phyloP scores from a whole-genome alignment of 2,888 invertebrate genomes.

The Torymus texanus region DNA sequence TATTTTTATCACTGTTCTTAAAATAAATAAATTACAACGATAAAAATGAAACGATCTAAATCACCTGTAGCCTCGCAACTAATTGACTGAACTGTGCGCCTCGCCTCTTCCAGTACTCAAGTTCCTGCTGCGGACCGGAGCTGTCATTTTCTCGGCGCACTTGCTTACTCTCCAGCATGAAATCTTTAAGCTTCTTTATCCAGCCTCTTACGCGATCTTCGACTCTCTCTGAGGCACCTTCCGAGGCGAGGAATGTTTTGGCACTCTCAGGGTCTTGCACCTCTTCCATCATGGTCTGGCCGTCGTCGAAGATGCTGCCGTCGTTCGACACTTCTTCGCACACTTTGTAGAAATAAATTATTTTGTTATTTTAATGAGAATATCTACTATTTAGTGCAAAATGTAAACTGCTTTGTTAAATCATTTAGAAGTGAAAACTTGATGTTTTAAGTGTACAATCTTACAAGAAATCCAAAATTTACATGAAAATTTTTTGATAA shows the following conservation, averaged over 20 bases:
- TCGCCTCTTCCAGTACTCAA: constrained; percentile 97
- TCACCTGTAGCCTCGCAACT: constrained; percentile 83
- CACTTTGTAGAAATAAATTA: constrained; percentile 74
- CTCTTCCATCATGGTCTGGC: constrained; percentile 79
- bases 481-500: not conserved
- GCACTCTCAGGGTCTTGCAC: constrained; percentile 81
- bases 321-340: constrained; percentile 91
- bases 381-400: not conserved
- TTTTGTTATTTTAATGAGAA: no score
- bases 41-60: not conserved
- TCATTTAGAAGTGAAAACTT: no score
- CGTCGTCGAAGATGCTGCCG: constrained; percentile 86
- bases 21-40: not conserved
- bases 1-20: no score
- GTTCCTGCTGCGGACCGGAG: constrained; percentile 94
- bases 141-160: constrained; percentile 93
- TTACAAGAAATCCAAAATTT: no score
- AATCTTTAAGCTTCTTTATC: constrained; percentile 87
- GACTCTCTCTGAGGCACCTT: constrained; percentile 79
- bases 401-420: no score
- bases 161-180: constrained; percentile 92
- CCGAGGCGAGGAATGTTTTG: constrained; percentile 79
- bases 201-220: constrained; percentile 87
- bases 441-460: no score
- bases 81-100: constrained; percentile 95